Evolutionary conservation across 2,888 invertebrate genomes (phyloP), one percentile per base, ranked within the genome.

Genomic region (Heliconius cydno): DNA sequence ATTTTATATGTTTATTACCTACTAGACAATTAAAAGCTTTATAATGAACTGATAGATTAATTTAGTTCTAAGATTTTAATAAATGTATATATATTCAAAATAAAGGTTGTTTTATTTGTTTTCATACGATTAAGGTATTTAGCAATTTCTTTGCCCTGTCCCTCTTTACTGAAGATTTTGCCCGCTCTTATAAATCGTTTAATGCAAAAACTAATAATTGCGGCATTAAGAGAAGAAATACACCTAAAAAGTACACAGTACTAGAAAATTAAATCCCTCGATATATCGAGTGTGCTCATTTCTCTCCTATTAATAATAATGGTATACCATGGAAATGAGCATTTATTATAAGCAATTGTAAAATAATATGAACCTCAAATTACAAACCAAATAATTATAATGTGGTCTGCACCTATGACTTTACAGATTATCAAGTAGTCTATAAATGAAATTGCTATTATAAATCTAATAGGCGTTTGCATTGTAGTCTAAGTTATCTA

Each of bases 11-110:
- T 22, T 41, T 38, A 52, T 38, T 41, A 72, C 30, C 28, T 46
- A 12, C 19, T 75, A 81, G 80, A 52, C 72, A 38, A 75, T 72
- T 46, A 82, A 83, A 83, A 85, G 87, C 87, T 88, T 87, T 86
- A 85, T 91, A 90, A 94, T 90, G 95, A 94, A 94, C 95, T 95
- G 94, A 94, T 95, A 94, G 94, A 92, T 90, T 92, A 92, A 94
- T 93, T 86, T 92, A 91, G 86, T 76, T 84, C 78, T 91, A 92
- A 90, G 88, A 85, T 30, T 65, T 72, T 88, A 92, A 92, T 92
- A 93, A 91, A 92, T 82, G 82, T 83, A 83, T 74, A 83, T 82
- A 83, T 57, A 66, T 4, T 68, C 52, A 46, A 74, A 71, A 38
- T 57, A 30, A 46, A 80, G 74, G 82, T 82, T 81, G 82, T 86